Evolutionary conservation across 37 sponge, comb jelly and placozoan genomes (phyloP).

Genomic region (Amphimedon queenslandica): DNA sequence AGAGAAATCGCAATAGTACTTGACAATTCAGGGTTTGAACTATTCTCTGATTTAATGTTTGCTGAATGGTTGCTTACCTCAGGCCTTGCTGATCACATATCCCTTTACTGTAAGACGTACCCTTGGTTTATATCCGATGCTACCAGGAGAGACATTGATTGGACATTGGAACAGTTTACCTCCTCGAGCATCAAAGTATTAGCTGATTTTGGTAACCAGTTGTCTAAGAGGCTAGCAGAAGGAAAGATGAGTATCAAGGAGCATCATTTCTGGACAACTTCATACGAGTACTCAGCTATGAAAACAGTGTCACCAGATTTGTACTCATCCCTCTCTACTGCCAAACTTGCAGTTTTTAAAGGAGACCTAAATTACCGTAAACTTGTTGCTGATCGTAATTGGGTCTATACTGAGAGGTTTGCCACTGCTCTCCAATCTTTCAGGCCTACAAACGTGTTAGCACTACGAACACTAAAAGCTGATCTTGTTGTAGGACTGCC

Average conservation of each 20-base stretch:
- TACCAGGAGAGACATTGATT: conserved; percentile 65
- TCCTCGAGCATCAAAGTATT: conserved; percentile 26
- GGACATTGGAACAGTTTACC: conserved; percentile 64
- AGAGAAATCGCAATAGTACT: conserved; percentile 82
- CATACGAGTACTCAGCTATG: conserved; percentile 89
- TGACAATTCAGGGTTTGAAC: conserved; percentile 95
- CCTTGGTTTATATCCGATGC: conserved; percentile 99
- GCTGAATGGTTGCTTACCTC: conserved; percentile 74
- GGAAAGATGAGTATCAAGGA: conserved; percentile 50
- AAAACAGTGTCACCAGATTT: conserved; percentile 72
- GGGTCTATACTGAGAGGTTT: conserved; percentile 85
- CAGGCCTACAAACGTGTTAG: conserved; percentile 77
- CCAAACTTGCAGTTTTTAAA: conserved; percentile 84
- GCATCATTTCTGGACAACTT: conserved; percentile 92
- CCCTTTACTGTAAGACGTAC: conserved; percentile 85
- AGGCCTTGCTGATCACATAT: conserved; percentile 45
- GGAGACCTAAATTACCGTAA: conserved; percentile 99
- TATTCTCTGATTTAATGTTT: conserved; percentile 92
- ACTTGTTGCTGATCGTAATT: conserved; percentile 87
- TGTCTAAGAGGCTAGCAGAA: conserved; percentile 45
- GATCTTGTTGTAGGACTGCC: conserved; percentile 89
- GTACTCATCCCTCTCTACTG: conserved; percentile 50
- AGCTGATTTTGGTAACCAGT: conserved; percentile 47
- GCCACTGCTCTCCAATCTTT: conserved; percentile 78
- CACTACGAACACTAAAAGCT: conserved; percentile 93